Evolutionary conservation across 2,113 vertebrate genomes (phyloP).

Genomic region (Cinclus cinclus): DNA sequence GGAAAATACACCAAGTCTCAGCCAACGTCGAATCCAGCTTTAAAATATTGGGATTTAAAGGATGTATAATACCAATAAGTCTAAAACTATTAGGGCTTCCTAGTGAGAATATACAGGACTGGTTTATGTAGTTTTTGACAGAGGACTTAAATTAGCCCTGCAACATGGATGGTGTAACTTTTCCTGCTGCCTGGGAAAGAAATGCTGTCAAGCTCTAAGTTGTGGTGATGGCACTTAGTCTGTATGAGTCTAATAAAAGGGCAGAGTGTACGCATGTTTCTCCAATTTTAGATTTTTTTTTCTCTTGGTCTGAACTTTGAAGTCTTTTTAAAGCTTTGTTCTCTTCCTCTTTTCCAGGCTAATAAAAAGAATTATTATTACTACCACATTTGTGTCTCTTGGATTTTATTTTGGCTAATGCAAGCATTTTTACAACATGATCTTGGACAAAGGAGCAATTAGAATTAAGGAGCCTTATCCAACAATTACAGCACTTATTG

Average conservation of each 20-base stretch:
- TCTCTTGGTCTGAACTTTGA: slow-evolving; percentile 74
- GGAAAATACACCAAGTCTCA: slow-evolving; percentile 55
- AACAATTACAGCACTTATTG: slow-evolving; percentile 76
- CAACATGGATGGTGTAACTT: slow-evolving; percentile 66
- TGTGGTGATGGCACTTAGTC: slow-evolving; percentile 73
- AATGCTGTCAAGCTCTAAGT: slow-evolving; percentile 58
- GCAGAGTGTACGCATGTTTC: slow-evolving; percentile 71
- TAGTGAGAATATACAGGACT: slow-evolving; percentile 75
- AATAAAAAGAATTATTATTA: slow-evolving; percentile 86
- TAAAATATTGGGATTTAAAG: slow-evolving; percentile 83
- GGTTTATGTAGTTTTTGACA: slow-evolving; percentile 75
- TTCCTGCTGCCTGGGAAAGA: slow-evolving; percentile 64
- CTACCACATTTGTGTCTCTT: slow-evolving; percentile 83
- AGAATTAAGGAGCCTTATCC: slow-evolving; percentile 77
- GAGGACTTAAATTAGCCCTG: slow-evolving; percentile 76
- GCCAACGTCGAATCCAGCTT: slow-evolving; percentile 71
- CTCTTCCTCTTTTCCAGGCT: slow-evolving; percentile 80
- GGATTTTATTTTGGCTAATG: slow-evolving; percentile 81
- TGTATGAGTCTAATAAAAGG: slow-evolving; percentile 74
- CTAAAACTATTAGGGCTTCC: slow-evolving; percentile 77
- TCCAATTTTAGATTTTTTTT: slow-evolving; percentile 65
- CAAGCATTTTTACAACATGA: slow-evolving; percentile 75
- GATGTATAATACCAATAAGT: slow-evolving; percentile 78
- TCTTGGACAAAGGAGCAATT: slow-evolving; percentile 78
- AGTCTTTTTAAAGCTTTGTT: slow-evolving; percentile 84